phyloP scores from a whole-genome alignment of 2,113 vertebrate genomes.

The Xenotilapia longispinis region DNA sequence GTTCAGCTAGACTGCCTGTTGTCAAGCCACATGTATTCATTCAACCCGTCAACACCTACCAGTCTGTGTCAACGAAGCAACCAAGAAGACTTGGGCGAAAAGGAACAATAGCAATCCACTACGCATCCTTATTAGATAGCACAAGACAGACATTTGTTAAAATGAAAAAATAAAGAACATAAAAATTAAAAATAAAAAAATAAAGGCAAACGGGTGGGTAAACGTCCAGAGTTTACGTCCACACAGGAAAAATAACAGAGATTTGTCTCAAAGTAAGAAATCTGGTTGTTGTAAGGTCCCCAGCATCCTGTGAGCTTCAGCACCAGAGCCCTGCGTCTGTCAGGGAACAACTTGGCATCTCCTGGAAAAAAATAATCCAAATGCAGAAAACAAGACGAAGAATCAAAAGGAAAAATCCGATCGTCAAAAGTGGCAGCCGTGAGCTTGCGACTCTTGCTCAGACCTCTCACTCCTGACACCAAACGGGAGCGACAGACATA shows the following conservation, averaged over 20 bases:
- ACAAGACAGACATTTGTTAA: background rate
- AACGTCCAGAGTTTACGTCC: background rate
- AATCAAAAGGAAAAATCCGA: slow-evolving; percentile 1
- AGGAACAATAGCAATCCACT: slow-evolving; percentile 62
- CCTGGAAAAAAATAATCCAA: slow-evolving; percentile 60
- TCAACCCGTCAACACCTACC: slow-evolving; percentile 47
- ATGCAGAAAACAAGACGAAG: slow-evolving; percentile 7
- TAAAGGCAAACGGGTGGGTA: background rate
- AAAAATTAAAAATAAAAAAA: background rate
- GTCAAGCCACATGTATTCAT: background rate
- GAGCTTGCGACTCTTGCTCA: background rate
- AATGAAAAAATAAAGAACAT: background rate
- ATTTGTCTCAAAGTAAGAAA: slow-evolving; percentile 43
- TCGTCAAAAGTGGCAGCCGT: background rate
- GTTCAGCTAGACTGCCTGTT: background rate
- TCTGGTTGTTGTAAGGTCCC: slow-evolving; percentile 67
- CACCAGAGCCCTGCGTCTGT: slow-evolving; percentile 71
- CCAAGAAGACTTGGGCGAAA: slow-evolving; percentile 31
- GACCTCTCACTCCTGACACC: background rate
- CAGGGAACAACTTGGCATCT: slow-evolving; percentile 74
- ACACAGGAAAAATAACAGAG: background rate
- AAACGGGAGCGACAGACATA: background rate
- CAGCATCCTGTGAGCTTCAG: slow-evolving; percentile 81
- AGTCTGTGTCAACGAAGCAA: slow-evolving; percentile 40
- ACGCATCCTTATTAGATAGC: slow-evolving; percentile 43